These are phyloP conservation scores for Dolichallabes microphthalmus DNA, from an alignment of 2,113 vertebrate genomes.

Conservation along the genomic window DNA sequence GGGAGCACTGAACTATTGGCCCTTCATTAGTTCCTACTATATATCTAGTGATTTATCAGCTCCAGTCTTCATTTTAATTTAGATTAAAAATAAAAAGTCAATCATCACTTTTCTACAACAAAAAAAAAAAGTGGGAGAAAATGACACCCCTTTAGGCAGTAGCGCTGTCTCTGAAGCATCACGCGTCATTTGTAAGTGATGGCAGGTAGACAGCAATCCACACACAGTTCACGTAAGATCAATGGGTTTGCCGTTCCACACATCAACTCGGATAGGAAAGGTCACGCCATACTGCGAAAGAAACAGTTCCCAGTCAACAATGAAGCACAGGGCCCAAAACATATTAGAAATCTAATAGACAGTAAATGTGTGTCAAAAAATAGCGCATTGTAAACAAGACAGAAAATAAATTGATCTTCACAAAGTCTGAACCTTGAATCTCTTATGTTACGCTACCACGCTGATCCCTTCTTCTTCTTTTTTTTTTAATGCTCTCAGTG, in stretches of 20 bases:
- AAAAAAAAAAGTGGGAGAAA: background rate
- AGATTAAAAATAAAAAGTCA: conserved; percentile 8
- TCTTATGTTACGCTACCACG: conserved; percentile 1
- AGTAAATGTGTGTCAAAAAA: conserved; percentile 33
- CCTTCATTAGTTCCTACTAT: conserved; percentile 31
- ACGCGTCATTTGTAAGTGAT: conserved; percentile 53
- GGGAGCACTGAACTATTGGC: conserved; percentile 32
- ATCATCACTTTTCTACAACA: background rate
- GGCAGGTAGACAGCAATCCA: conserved; percentile 40
- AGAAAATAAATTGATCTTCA: conserved; percentile 16
- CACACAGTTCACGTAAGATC: conserved; percentile 47
- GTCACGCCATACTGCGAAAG: conserved; percentile 48
- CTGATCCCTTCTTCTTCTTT: background rate
- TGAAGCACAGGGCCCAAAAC: background rate
- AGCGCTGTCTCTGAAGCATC: conserved; percentile 47
- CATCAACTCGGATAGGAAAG: conserved; percentile 44
- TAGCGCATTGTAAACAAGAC: conserved; percentile 17
- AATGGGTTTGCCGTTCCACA: conserved; percentile 39
- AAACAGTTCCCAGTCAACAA: background rate
- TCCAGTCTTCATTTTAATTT: conserved; percentile 19
- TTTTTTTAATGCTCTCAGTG: background rate
- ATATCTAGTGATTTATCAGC: conserved; percentile 20
- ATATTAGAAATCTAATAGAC: conserved; percentile 37
- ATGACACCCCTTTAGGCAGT: conserved; percentile 33
- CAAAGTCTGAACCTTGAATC: conserved; percentile 1